phyloP scores from a whole-genome alignment of 2,113 vertebrate species.

The Rhabdomys dilectus region DNA sequence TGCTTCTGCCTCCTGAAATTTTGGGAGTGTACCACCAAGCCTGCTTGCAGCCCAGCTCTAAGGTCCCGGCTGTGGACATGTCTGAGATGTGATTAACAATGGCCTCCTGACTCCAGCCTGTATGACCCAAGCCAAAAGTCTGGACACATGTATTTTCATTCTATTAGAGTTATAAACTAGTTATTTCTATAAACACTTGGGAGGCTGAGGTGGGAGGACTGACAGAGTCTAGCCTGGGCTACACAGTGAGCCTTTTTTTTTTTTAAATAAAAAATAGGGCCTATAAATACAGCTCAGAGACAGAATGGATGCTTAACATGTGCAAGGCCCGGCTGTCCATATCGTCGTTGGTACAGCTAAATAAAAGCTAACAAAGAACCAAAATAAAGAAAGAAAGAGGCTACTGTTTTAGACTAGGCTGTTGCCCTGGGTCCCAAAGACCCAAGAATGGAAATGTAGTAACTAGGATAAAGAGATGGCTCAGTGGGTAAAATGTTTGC shows the following conservation, averaged over 20 bases:
- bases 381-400: background rate
- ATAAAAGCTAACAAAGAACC: background rate
- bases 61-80: background rate
- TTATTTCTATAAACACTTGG: background rate
- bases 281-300: background rate
- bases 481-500: background rate
- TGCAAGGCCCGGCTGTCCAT: background rate
- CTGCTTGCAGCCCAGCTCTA: background rate
- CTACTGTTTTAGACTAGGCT: background rate
- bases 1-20: background rate
- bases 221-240: background rate
- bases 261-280: background rate
- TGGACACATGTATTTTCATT: background rate
- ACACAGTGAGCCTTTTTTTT: background rate
- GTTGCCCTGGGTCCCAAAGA: background rate
- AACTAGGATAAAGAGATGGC: background rate
- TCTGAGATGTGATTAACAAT: background rate
- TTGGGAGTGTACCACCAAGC: background rate
- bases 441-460: too few species aligned
- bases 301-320: background rate
- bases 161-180: background rate
- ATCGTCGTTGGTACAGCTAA: background rate
- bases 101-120: background rate
- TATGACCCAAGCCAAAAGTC: background rate
- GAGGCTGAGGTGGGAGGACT: background rate